Evolutionary conservation across 1,140 invertebrate genomes (phyloP), one percentile per base, ranked within the genome.

Genomic region (Zaprionus ornatus): DNA sequence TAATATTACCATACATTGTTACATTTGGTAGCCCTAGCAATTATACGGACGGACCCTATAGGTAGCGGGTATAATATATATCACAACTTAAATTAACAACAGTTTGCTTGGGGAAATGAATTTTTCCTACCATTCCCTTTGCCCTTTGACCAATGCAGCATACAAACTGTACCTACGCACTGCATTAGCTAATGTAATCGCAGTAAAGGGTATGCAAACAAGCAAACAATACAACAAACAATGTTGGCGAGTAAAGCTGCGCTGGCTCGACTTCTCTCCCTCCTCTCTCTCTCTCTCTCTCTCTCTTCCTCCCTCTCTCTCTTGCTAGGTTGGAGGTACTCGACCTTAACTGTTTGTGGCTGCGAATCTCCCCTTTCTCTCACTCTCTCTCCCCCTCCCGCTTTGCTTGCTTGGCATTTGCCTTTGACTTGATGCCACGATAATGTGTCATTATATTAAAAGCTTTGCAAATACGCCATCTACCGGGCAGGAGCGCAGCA

Each of bases 401-500:
- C 5, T 19, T 4, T 45, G 59, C 50, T 21, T 59, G 56, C 73
- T 48, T 54, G 56, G 35, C 40, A 23, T 29, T 23, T 71, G 68
- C 72, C 76, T 86, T 86, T 86, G 82, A 86, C 79, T 72, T 25
- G 52, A 29, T 27, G 64, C 77, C 76, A 77, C 82, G 79, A 82
- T 85, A 84, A 90, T 88, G 82, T 90, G 79, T 90, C 85, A 90
- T 90, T 90, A 90, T 75, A 90, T 85, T 90, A 85, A 90, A 85
- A 90, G 85, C 86, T 77, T 80, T 77, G 85, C 76, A 90, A 90
- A 85, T 80, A 90, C 62, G 77, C 80, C 82, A 75, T 64, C 77
- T 78, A 74, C 60, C 77, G 77, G 52, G 52, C 80, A 69, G 45
- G 45, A 62, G 67, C 42, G 19, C 59, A 60, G 23, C 45, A 40